Conservation (phyloP, 2,888 invertebrate genomes). For the Apamea monoglypha region DNA sequence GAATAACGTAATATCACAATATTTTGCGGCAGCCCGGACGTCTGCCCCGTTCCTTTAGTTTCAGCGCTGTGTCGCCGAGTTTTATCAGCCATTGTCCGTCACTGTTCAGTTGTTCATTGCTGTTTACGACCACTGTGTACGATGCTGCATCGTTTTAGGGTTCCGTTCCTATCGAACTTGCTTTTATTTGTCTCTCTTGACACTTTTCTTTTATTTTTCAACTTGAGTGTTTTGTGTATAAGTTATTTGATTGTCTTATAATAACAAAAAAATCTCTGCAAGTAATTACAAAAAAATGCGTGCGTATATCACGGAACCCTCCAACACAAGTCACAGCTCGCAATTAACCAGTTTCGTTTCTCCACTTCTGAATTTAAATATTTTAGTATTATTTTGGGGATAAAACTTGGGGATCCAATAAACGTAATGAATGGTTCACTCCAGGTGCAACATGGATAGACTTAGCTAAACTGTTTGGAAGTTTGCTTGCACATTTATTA, state of each 20-base stretch:
- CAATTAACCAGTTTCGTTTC: background rate
- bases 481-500: conserved; percentile 39
- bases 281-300: background rate
- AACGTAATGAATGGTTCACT: conserved; percentile 45
- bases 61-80: background rate
- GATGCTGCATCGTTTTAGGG: background rate
- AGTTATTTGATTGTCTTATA: background rate
- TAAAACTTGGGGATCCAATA: conserved; percentile 50
- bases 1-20: conserved; percentile 16
- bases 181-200: background rate
- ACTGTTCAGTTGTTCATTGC: background rate
- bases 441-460: conserved; percentile 44
- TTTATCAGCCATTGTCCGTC: conserved; percentile 5
- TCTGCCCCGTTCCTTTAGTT: background rate
- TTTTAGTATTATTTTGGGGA: conserved; percentile 25
- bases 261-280: background rate
- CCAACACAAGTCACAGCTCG: background rate
- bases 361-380: conserved; percentile 16
- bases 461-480: conserved; percentile 39
- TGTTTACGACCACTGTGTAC: conserved; percentile 3
- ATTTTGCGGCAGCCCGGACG: background rate
- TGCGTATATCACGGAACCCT: background rate
- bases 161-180: background rate
- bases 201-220: background rate
- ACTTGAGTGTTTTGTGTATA: background rate